Conservation (phyloP, 2,113 vertebrate genomes). For the Erpornis zantholeuca region DNA sequence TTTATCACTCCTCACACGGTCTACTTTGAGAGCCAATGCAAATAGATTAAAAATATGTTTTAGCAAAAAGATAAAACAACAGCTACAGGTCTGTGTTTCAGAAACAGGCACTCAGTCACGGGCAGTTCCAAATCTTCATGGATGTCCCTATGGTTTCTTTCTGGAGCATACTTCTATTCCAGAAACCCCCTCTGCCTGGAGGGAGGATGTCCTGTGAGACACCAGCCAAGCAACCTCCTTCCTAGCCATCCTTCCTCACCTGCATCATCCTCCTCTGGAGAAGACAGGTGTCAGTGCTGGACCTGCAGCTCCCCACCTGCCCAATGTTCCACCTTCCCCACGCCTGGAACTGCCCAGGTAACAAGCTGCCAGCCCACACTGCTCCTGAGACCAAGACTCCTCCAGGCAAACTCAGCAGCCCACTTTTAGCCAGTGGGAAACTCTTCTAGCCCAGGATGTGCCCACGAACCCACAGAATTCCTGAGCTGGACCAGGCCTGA, state of each 20-base stretch:
- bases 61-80: not conserved
- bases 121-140: not conserved
- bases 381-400: rapidly evolving
- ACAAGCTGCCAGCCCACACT: not conserved
- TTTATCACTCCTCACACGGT: not conserved
- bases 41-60: not conserved
- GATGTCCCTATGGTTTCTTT: not conserved
- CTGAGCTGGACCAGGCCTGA: not conserved
- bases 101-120: not conserved
- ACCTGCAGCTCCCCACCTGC: too few species aligned
- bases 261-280: not conserved
- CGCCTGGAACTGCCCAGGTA: rapidly evolving
- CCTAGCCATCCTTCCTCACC: not conserved
- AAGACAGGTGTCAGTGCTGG: not conserved
- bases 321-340: rapidly evolving
- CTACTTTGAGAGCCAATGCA: not conserved
- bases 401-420: not conserved
- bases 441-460: not conserved
- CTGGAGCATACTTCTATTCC: not conserved
- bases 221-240: not conserved
- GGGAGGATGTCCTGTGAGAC: not conserved
- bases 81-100: not conserved
- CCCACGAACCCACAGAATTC: not conserved
- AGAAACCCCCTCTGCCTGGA: not conserved
- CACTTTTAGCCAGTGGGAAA: not conserved